Percentiles rank a stretch among this genome's conserved stretches.
Evolutionary conservation across 1,140 invertebrate species (phyloP).

Genomic region (Choristoneura fumiferana): DNA sequence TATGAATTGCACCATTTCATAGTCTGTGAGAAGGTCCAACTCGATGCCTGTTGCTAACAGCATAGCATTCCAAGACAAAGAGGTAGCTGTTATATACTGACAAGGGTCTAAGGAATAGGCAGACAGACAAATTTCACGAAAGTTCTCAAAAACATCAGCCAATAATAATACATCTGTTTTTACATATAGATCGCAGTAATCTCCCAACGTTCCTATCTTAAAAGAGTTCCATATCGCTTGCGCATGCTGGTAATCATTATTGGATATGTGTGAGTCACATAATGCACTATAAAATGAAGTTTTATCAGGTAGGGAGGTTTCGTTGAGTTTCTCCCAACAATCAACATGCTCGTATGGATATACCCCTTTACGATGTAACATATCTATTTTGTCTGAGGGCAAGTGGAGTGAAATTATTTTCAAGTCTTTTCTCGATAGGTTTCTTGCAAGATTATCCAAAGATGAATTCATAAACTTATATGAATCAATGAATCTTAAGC

Average conservation of each 20-base stretch:
- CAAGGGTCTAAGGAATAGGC: slow-evolving; percentile 48
- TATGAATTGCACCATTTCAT: slow-evolving; percentile 65
- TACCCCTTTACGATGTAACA: slow-evolving; percentile 25
- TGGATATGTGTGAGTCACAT: slow-evolving; percentile 32
- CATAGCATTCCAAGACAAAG: slow-evolving; percentile 60
- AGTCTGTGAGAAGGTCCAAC: slow-evolving; percentile 73
- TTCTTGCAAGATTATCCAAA: slow-evolving; percentile 27
- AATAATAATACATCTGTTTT: slow-evolving; percentile 72
- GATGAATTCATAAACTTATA: slow-evolving; percentile 22
- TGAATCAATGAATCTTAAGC: slow-evolving; percentile 29
- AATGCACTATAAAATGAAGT: slow-evolving; percentile 21
- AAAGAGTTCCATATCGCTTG: slow-evolving; percentile 60
- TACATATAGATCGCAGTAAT: slow-evolving; percentile 70
- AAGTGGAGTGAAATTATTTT: neutral
- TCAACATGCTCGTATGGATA: slow-evolving; percentile 30
- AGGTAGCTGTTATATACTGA: slow-evolving; percentile 55
- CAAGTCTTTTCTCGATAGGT: slow-evolving; percentile 29
- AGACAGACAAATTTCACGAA: slow-evolving; percentile 60
- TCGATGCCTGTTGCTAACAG: slow-evolving; percentile 44
- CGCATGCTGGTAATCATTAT: slow-evolving; percentile 59
- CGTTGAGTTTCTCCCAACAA: slow-evolving; percentile 13
- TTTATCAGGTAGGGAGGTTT: neutral
- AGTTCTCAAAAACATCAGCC: slow-evolving; percentile 51
- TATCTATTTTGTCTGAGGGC: neutral
- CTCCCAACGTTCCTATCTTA: slow-evolving; percentile 46